Evolutionary conservation across 2,113 vertebrate genomes (phyloP).

Genomic region (Neotoma lepida): DNA sequence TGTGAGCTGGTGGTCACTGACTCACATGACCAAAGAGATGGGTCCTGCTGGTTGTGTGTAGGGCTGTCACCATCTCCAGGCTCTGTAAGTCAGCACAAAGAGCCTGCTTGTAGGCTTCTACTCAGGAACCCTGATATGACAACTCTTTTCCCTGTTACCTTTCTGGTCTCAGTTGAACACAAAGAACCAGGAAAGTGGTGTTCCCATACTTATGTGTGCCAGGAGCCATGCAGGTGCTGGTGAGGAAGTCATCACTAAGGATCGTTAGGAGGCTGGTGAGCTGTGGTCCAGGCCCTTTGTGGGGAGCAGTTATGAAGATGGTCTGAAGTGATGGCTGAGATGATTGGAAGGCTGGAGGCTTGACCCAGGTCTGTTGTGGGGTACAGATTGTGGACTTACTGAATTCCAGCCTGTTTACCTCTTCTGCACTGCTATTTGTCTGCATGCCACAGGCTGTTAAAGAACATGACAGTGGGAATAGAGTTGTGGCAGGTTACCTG

Average conservation of each 20-base stretch:
- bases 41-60: rapidly evolving
- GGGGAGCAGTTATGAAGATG: background rate
- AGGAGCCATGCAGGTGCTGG: rapidly evolving
- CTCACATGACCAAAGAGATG: rapidly evolving
- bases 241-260: rapidly evolving
- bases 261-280: background rate
- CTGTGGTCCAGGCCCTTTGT: background rate
- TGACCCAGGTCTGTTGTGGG: background rate
- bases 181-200: rapidly evolving
- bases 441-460: background rate
- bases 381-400: background rate
- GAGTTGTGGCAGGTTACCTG: background rate
- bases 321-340: background rate
- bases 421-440: background rate
- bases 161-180: background rate
- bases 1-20: background rate
- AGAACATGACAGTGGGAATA: rapidly evolving
- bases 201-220: rapidly evolving
- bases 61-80: too few species aligned
- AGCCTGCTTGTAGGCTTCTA: too few species aligned
- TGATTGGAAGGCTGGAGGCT: too few species aligned
- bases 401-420: background rate
- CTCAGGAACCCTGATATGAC: background rate
- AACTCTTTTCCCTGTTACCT: rapidly evolving
- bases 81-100: background rate